Conservation (phyloP, 2,797 vertebrate species). For the Odontamblyopus rebecca region DNA sequence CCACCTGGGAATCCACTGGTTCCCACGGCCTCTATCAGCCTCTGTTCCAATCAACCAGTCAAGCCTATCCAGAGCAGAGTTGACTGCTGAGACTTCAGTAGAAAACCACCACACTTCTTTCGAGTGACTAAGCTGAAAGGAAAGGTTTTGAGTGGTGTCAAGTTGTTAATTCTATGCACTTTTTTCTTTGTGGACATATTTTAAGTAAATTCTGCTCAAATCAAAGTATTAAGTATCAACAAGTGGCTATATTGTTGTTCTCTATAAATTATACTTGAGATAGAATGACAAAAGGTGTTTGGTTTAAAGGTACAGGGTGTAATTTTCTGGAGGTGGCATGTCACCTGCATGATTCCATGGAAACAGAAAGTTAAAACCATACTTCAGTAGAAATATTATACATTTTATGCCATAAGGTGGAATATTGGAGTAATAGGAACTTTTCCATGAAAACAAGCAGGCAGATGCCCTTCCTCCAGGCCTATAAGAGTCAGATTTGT, state of each 20-base stretch:
- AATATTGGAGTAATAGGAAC: too few relatives aligned
- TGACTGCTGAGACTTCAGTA: slow-evolving; percentile 11
- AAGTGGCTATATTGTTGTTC: too few relatives aligned
- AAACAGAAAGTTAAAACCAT: too few relatives aligned
- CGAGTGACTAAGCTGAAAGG: background rate
- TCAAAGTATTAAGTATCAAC: background rate
- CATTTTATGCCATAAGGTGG: too few relatives aligned
- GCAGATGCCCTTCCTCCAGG: too few relatives aligned
- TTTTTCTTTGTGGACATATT: background rate
- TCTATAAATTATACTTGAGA: background rate
- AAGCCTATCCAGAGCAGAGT: slow-evolving; percentile 23
- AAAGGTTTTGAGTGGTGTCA: background rate
- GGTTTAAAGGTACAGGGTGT: background rate
- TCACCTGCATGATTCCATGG: too few relatives aligned
- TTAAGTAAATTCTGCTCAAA: background rate
- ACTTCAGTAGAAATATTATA: too few relatives aligned
- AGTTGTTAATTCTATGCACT: background rate
- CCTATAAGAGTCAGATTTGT: too few relatives aligned
- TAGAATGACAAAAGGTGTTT: background rate
- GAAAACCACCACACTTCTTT: background rate
- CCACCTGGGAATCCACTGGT: slow-evolving; percentile 60
- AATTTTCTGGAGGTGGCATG: too few relatives aligned
- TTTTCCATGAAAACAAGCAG: too few relatives aligned
- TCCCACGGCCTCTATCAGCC: slow-evolving; percentile 66
- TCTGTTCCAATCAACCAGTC: slow-evolving; percentile 44